A percentile compares a stretch with the other conserved stretches of the same genome.
phyloP scores from a whole-genome alignment of 2,113 vertebrate species.

The Ovis canadensis region DNA sequence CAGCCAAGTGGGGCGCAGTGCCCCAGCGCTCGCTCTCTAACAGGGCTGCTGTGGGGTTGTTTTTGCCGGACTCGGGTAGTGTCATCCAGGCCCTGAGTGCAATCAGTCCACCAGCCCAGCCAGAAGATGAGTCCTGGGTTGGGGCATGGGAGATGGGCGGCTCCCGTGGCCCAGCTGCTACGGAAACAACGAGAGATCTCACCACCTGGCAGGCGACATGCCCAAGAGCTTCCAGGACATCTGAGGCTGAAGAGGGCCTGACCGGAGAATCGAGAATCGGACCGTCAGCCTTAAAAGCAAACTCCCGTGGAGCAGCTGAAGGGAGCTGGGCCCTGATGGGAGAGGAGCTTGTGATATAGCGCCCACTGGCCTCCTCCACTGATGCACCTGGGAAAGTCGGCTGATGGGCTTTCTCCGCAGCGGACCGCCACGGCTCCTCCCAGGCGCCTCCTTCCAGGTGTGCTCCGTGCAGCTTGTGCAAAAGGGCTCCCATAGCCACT shows the following conservation, averaged over 20 bases:
- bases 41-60: not conserved
- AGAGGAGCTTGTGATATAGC: not conserved
- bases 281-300: not conserved
- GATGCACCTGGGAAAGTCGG: not conserved
- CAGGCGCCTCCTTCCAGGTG: not conserved
- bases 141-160: accelerated
- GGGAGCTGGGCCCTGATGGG: not conserved
- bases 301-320: accelerated
- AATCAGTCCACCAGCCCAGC: not conserved
- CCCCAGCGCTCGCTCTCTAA: not conserved
- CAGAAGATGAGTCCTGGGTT: not conserved
- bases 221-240: not conserved
- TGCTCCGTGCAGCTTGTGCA: not conserved
- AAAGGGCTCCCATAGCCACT: not conserved
- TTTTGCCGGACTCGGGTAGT: not conserved
- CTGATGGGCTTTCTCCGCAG: not conserved
- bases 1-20: not conserved
- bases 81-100: not conserved
- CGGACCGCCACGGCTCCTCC: not conserved
- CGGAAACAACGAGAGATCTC: not conserved
- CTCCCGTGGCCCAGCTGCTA: not conserved
- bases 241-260: not conserved
- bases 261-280: not conserved
- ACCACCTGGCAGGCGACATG: accelerated
- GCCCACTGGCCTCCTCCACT: not conserved